Percentiles rank a stretch among this genome's conserved stretches.
These are phyloP conservation scores for Anguilla marmorata DNA, from an alignment of 2,797 vertebrate species.

Conservation along the genomic window DNA sequence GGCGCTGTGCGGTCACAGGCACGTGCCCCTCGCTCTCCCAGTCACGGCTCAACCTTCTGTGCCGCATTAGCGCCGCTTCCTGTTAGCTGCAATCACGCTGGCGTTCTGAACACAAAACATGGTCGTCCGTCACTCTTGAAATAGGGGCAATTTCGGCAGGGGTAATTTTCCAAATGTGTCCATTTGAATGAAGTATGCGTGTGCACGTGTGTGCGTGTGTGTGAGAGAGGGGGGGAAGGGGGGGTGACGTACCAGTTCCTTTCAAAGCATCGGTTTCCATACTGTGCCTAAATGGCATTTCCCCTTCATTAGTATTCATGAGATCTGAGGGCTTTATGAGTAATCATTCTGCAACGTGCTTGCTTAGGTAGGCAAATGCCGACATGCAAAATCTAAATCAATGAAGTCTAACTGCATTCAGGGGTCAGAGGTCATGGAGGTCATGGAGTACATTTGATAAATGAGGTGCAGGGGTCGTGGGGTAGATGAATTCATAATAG, in stretches of 20 bases:
- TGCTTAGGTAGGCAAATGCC: slow-evolving; percentile 23
- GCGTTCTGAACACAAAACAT: neutral
- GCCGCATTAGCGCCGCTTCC: neutral
- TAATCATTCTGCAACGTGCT: slow-evolving; percentile 36
- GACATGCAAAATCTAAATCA: slow-evolving; percentile 47
- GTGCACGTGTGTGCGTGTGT: neutral
- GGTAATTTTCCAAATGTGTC: neutral
- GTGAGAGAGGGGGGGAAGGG: neutral
- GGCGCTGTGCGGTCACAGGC: too few species aligned
- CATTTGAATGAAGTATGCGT: neutral
- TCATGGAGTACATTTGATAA: slow-evolving; percentile 42
- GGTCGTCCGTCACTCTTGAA: neutral
- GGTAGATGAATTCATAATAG: slow-evolving; percentile 36
- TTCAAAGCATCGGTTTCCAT: neutral
- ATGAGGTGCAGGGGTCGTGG: slow-evolving; percentile 35
- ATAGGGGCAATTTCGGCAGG: neutral
- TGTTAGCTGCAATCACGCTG: neutral
- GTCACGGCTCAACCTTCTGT: neutral
- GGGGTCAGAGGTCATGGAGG: slow-evolving; percentile 48
- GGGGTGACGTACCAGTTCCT: neutral
- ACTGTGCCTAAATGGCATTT: slow-evolving; percentile 16
- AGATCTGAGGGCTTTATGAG: slow-evolving; percentile 18
- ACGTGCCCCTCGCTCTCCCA: neutral
- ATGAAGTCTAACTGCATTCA: slow-evolving; percentile 45
- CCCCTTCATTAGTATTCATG: slow-evolving; percentile 38